These are phyloP conservation scores for Lepidurus arcticus DNA, from an alignment of 1,140 invertebrate genomes.

Conservation along the genomic window DNA sequence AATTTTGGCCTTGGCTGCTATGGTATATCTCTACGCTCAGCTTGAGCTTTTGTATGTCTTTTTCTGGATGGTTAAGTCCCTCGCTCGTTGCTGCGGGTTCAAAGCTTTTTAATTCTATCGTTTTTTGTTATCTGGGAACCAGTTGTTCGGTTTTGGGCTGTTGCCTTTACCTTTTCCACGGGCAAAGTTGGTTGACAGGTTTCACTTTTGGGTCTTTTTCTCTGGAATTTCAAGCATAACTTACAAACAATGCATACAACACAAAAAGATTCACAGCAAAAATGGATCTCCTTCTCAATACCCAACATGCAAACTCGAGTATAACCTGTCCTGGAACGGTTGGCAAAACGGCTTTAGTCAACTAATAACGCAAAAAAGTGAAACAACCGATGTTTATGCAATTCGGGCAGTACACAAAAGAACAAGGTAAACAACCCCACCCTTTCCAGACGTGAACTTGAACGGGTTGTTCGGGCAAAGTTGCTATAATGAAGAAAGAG, in stretches of 20 bases:
- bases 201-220: not conserved
- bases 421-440: too few relatives aligned
- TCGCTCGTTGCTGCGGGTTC: not conserved
- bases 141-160: slow-evolving; percentile 1
- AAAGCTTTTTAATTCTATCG: not conserved
- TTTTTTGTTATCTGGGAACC: not conserved
- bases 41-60: not conserved
- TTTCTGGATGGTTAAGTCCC: slow-evolving; percentile 1
- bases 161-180: not conserved
- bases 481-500: not conserved
- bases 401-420: too few relatives aligned
- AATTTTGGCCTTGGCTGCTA: not conserved
- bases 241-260: not conserved
- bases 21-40: not conserved
- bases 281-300: not conserved
- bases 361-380: too few relatives aligned
- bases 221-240: not conserved
- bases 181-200: not conserved
- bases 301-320: too few relatives aligned
- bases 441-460: not conserved
- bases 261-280: not conserved
- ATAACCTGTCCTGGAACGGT: too few relatives aligned
- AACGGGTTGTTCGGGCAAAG: not conserved
- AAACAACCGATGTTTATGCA: too few relatives aligned
- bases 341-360: too few relatives aligned